Evolutionary conservation across 2,113 vertebrate species (phyloP).

Genomic region (Chroicocephalus ridibundus): DNA sequence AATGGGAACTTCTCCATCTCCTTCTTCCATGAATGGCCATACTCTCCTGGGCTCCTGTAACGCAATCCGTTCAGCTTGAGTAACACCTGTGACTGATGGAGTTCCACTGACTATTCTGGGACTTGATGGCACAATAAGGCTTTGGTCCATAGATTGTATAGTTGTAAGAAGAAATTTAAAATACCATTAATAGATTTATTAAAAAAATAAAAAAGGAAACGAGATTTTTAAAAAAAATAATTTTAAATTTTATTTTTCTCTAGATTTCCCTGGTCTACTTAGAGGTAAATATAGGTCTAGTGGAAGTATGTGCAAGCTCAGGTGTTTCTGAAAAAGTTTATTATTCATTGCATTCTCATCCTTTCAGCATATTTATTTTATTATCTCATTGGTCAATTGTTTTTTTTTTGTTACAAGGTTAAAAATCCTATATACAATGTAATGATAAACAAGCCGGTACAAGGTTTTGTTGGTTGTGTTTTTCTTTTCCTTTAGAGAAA

Average conservation of each 20-base stretch:
- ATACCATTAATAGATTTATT: background rate
- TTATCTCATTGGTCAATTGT: constrained; percentile 13
- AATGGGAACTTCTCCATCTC: background rate
- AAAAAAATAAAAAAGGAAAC: background rate
- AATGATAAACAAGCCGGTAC: constrained; percentile 39
- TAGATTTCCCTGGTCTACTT: background rate
- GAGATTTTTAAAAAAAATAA: background rate
- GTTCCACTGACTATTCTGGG: background rate
- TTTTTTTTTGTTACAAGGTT: constrained; percentile 55
- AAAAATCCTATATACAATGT: constrained; percentile 40
- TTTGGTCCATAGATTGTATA: background rate
- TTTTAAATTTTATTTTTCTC: background rate
- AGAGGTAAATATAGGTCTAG: background rate
- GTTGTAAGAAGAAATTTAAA: background rate
- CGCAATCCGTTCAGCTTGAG: background rate
- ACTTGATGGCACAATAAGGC: background rate
- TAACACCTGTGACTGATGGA: background rate
- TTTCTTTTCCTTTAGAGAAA: constrained; percentile 11
- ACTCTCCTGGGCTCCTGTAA: background rate
- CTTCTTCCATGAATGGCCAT: background rate
- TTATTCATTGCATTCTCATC: background rate
- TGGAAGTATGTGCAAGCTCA: background rate
- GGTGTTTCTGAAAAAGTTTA: background rate
- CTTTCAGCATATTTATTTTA: constrained; percentile 8
- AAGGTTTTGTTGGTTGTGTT: background rate